These are phyloP conservation scores for Petroica traversi DNA, from an alignment of 2,113 vertebrate species.

Conservation along the genomic window DNA sequence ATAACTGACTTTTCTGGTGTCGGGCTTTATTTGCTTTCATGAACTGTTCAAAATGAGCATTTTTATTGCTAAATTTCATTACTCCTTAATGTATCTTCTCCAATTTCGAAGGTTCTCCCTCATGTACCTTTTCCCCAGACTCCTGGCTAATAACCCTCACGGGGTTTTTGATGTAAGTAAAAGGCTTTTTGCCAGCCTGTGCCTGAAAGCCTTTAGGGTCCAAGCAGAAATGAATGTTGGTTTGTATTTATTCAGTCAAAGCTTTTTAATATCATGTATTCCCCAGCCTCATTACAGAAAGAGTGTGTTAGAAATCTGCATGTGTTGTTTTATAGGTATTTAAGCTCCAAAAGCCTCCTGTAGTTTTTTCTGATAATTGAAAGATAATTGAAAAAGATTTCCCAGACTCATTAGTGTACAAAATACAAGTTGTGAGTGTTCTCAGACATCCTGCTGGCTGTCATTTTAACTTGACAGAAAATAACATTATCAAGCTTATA, in stretches of 20 bases:
- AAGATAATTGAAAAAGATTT: not conserved
- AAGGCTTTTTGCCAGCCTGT: not conserved
- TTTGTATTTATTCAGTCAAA: not conserved
- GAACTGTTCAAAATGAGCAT: not conserved
- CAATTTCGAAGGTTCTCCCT: not conserved
- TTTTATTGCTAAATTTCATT: not conserved
- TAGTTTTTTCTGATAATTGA: not conserved
- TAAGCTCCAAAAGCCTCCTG: not conserved
- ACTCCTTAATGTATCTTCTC: not conserved
- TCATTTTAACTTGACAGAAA: not conserved
- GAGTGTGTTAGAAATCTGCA: not conserved
- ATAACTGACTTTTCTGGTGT: not conserved
- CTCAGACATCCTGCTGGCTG: not conserved
- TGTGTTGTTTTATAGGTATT: not conserved
- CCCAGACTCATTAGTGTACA: not conserved
- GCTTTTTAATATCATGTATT: not conserved
- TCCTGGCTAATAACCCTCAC: not conserved
- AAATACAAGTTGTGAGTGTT: not conserved
- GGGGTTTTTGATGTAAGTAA: not conserved
- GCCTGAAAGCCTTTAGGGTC: not conserved
- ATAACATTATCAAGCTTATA: not conserved
- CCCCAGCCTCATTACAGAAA: not conserved
- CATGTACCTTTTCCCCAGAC: not conserved
- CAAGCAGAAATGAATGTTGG: not conserved
- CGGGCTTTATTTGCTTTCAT: not conserved